Base-by-base conservation (phyloP, 1,140 invertebrate species). In the Oryctes rhinoceros region DNA sequence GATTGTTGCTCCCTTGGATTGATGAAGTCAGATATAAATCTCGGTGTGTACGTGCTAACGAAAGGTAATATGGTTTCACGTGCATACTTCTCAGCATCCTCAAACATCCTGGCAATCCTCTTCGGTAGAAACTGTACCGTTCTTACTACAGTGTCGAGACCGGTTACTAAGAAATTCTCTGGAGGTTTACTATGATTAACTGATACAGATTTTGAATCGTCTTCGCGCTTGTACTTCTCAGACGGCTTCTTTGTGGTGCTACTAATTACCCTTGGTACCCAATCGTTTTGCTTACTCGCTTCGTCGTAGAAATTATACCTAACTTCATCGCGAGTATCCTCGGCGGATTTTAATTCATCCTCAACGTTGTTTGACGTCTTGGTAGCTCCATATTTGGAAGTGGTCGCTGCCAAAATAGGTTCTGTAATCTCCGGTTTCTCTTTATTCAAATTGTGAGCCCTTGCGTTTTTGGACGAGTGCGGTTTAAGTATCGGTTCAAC, bases 51-150 rank as follows among this genome's bases (percentile, higher is more conserved):
- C 53, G 93, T 93, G 1, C 93, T 94, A 4, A 95, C 94, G 6
- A 94, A 83, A 0, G 94, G 94, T 74, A 94, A 85, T 10, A 95
- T 87, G 0, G 93, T 94, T 84, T 94, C 92, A 74, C 93, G 89
- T 0, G 94, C 94, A 84, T 96, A 96, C 35, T 92, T 90, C 86
- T 96, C 94, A 0, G 94, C 94, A 83, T 94, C 92, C 20, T 94
- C 93, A 37, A 96, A 90, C 85, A 96, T 92, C 5, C 92, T 92
- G 0, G 93, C 93, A 15, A 96, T 85, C 39, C 93, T 90, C 79
- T 94, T 92, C 0, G 94, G 94, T 30, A 96, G 87, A 83, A 95
- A 92, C 84, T 96, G 95, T 7, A 96, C 93, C 0, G 93, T 94
- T n/a, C 86, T 85, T 1, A 84, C 80, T 92, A 93, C 77, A 88